Evolutionary conservation across 2,888 invertebrate species (phyloP).

Genomic region (Drosophila algonquin): DNA sequence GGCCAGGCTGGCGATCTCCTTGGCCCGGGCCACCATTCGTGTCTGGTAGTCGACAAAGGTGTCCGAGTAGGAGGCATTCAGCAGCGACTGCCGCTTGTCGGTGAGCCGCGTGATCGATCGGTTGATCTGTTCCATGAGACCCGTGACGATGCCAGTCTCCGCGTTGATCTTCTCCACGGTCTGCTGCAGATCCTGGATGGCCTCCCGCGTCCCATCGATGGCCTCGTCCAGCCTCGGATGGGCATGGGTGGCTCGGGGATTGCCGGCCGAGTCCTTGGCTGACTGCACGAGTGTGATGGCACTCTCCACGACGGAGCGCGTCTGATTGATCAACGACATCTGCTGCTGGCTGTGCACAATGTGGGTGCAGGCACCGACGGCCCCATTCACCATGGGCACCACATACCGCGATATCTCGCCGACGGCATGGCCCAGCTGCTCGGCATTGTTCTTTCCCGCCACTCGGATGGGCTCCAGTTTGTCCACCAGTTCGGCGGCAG

Average conservation of each 20-base stretch:
- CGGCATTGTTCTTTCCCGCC: conserved; percentile 95
- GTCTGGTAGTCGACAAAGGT: conserved; percentile 98
- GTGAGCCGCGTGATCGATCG: conserved; percentile 93
- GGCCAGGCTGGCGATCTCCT: conserved; percentile 95
- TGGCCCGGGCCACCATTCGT: conserved; percentile 96
- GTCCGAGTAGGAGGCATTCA: conserved; percentile 89
- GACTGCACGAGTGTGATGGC: conserved; percentile 92
- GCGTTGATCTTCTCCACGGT: conserved; percentile 93
- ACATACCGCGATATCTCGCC: conserved; percentile 90
- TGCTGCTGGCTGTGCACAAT: conserved; percentile 95
- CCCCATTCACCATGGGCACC: conserved; percentile 92
- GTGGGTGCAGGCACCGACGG: conserved; percentile 94
- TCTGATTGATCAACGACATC: conserved; percentile 93
- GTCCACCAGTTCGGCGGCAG: conserved; percentile 92
- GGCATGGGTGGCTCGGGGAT: conserved; percentile 92
- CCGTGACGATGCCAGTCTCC: conserved; percentile 94
- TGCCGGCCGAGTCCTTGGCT: conserved; percentile 95
- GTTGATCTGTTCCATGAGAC: conserved; percentile 95
- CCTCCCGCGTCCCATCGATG: conserved; percentile 90
- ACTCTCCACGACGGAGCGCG: conserved; percentile 97
- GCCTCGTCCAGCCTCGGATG: conserved; percentile 94
- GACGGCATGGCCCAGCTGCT: conserved; percentile 95
- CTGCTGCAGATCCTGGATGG: conserved; percentile 91
- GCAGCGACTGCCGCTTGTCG: conserved; percentile 89
- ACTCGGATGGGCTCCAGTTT: conserved; percentile 92